phyloP scores from a whole-genome alignment of 1,140 invertebrate species.

The Aphis craccivora region DNA sequence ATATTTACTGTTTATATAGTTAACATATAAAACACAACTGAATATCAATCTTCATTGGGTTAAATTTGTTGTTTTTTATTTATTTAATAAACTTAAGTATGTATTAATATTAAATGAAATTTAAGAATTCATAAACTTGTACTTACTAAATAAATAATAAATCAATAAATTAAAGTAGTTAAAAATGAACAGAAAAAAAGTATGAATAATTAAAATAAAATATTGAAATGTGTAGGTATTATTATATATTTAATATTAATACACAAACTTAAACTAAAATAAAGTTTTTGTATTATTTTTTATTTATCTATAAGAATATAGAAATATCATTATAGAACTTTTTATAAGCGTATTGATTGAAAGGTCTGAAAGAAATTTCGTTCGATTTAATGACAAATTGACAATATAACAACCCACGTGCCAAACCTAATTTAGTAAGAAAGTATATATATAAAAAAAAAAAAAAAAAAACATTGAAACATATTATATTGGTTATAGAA shows the following conservation, averaged over 20 bases:
- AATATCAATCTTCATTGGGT: too few relatives aligned
- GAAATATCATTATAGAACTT: background rate
- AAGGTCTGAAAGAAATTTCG: background rate
- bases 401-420: conserved; percentile 10
- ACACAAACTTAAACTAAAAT: background rate
- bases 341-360: background rate
- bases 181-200: background rate
- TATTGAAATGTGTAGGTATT: background rate
- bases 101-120: too few relatives aligned
- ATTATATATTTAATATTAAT: background rate
- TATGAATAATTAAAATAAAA: background rate
- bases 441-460: background rate
- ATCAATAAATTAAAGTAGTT: background rate
- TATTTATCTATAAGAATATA: background rate
- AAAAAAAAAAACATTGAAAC: background rate
- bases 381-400: background rate
- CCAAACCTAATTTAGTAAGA: background rate
- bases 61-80: too few relatives aligned
- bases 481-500: background rate
- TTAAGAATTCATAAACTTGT: too few relatives aligned
- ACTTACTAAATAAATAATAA: background rate
- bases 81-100: too few relatives aligned
- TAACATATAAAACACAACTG: too few relatives aligned
- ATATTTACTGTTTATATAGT: too few relatives aligned
- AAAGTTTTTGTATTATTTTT: conserved; percentile 9